phyloP scores from a whole-genome alignment of 2,113 vertebrate species.

The Oreochromis niloticus region DNA sequence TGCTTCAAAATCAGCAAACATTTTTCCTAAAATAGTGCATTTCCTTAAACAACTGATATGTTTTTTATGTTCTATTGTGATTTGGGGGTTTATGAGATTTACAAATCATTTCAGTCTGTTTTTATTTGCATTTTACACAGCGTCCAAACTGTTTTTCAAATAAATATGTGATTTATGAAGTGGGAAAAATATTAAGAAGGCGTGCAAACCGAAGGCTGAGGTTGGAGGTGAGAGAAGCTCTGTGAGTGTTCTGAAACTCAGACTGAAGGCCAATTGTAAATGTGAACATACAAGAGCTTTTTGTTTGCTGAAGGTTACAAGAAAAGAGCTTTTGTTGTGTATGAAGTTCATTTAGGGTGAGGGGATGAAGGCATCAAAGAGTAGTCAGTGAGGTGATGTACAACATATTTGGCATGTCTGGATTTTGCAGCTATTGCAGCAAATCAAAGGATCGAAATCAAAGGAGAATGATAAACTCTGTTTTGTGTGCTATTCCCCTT shows the following conservation, averaged over 20 bases:
- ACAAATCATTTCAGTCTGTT: background rate
- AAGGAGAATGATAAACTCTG: background rate
- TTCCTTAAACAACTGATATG: background rate
- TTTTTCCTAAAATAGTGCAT: background rate
- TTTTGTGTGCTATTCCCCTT: background rate
- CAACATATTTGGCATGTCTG: background rate
- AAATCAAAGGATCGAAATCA: background rate
- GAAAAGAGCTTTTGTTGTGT: background rate
- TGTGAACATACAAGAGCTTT: background rate
- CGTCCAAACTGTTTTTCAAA: background rate
- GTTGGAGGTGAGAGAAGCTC: background rate
- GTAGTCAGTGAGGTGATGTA: background rate
- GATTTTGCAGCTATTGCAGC: background rate
- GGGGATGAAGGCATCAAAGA: background rate
- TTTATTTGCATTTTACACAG: background rate
- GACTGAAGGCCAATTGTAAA: conserved; percentile 29
- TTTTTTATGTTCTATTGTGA: background rate
- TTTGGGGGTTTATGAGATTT: background rate
- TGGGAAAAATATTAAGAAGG: background rate
- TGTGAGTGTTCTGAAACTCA: conserved; percentile 4
- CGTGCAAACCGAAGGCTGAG: background rate
- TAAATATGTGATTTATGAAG: background rate
- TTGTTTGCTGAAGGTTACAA: conserved; percentile 24
- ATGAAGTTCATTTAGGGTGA: background rate
- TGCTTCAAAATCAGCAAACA: background rate